Conservation (phyloP, 2,888 invertebrate species). For the Melinopterus prodromus region DNA sequence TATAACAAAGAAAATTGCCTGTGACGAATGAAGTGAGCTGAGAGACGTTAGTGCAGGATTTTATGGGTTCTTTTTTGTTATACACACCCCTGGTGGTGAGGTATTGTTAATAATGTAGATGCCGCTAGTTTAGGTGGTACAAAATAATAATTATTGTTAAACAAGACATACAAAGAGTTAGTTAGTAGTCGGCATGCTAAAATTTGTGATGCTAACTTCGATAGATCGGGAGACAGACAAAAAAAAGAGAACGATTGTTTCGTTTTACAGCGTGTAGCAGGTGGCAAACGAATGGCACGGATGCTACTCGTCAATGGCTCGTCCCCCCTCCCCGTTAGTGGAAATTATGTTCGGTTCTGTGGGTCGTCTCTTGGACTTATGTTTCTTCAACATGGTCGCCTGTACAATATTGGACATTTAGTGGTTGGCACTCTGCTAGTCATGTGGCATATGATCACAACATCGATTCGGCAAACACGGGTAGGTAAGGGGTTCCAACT, state of each 20-base stretch:
- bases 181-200: neutral
- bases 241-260: neutral
- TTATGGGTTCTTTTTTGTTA: neutral
- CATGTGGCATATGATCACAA: conserved; percentile 14
- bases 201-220: neutral
- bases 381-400: conserved; percentile 99
- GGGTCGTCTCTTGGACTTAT: conserved; percentile 96
- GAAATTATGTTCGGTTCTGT: conserved; percentile 81
- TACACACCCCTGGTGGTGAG: neutral
- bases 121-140: conserved; percentile 4
- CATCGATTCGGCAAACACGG: conserved; percentile 13
- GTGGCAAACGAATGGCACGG: conserved; percentile 39
- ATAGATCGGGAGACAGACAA: too few relatives aligned
- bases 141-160: neutral
- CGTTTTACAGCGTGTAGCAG: conserved; percentile 16
- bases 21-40: neutral
- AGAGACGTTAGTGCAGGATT: neutral
- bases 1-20: neutral
- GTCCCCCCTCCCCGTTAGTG: conserved; percentile 75
- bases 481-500: neutral
- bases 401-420: conserved; percentile 58
- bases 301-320: conserved; percentile 68
- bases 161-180: conserved; percentile 9
- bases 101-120: neutral
- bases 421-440: neutral